Evolutionary conservation across 1,140 invertebrate species (phyloP).

Genomic region (Neodiprion virginianus): DNA sequence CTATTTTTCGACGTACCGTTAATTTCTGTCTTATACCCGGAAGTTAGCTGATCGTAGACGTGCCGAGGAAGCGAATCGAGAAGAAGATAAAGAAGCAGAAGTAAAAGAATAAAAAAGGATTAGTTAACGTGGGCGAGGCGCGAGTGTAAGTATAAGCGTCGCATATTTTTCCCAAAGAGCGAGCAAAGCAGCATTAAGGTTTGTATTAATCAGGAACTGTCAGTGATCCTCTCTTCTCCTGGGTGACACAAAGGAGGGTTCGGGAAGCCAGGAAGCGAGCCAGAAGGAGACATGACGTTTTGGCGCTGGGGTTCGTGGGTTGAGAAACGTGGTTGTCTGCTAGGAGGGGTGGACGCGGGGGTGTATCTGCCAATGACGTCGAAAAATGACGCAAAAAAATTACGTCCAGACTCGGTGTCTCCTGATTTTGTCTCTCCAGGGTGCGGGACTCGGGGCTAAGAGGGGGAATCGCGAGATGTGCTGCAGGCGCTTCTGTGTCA

Average conservation of each 20-base stretch:
- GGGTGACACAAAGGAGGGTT: slow-evolving; percentile 26
- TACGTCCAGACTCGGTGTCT: slow-evolving; percentile 51
- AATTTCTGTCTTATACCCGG: no score
- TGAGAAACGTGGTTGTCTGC: not conserved
- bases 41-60: no score
- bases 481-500: not conserved
- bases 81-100: no score
- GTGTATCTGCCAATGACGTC: slow-evolving; percentile 59
- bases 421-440: slow-evolving; percentile 16
- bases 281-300: slow-evolving; percentile 29
- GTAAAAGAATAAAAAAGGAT: no score
- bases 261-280: slow-evolving; percentile 46
- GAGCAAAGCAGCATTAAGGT: slow-evolving; percentile 50
- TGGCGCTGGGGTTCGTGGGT: slow-evolving; percentile 36
- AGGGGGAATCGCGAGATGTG: not conserved
- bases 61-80: no score
- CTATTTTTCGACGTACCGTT: no score
- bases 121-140: no score
- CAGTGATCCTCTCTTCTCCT: slow-evolving; percentile 44
- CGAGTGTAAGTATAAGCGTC: no score
- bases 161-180: no score
- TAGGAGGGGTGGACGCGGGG: slow-evolving; percentile 13
- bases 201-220: slow-evolving; percentile 62
- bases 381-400: slow-evolving; percentile 60
- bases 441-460: not conserved